phyloP scores from a whole-genome alignment of 2,113 vertebrate genomes.

The Gila orcuttii region DNA sequence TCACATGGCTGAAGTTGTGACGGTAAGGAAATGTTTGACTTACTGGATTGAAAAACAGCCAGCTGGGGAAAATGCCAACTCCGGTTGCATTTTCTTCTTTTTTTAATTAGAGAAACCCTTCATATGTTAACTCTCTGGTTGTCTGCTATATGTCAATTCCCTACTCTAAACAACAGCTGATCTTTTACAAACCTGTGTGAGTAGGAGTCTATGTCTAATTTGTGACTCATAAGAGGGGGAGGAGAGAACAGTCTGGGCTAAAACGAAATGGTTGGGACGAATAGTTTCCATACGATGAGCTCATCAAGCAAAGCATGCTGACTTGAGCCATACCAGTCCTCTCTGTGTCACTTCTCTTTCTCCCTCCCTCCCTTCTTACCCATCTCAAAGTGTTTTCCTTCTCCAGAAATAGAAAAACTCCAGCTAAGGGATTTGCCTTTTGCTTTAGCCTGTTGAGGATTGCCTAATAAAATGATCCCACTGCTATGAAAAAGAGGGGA shows the following conservation, averaged over 20 bases:
- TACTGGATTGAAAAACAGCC: background rate
- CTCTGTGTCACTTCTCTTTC: conserved; percentile 10
- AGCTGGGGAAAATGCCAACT: background rate
- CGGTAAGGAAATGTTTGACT: conserved; percentile 9
- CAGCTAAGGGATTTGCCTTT: conserved; percentile 7
- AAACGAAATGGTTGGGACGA: conserved; percentile 55
- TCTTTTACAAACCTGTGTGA: background rate
- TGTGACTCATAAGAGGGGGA: conserved; percentile 46
- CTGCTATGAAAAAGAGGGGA: background rate
- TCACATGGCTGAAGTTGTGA: background rate
- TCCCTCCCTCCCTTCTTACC: background rate
- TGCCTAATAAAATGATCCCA: background rate
- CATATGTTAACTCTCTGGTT: background rate
- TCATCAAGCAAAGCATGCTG: conserved; percentile 54
- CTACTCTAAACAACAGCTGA: conserved; percentile 13
- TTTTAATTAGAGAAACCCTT: background rate
- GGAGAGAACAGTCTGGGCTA: conserved; percentile 66
- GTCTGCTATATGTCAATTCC: background rate
- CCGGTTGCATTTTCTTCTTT: too few relatives aligned
- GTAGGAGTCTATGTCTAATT: conserved; percentile 13
- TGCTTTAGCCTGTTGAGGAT: background rate
- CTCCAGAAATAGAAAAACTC: conserved; percentile 34
- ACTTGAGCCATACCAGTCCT: conserved; percentile 50
- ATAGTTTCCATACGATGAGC: conserved; percentile 75
- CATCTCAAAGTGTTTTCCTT: conserved; percentile 27